phyloP scores from a whole-genome alignment of 1,140 invertebrate species.

The Bombus cullumanus region DNA sequence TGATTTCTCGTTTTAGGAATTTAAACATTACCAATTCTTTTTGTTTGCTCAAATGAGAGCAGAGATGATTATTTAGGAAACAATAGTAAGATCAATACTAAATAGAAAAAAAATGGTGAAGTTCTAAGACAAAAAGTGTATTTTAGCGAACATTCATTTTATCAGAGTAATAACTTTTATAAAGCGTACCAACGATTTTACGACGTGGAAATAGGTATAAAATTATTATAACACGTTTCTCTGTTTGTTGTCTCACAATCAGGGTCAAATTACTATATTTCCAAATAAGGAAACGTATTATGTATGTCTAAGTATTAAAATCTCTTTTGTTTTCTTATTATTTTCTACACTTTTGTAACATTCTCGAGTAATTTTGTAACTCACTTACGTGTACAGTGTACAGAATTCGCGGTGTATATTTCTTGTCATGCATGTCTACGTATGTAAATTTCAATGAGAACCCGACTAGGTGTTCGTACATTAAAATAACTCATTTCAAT shows the following conservation, averaged over 20 bases:
- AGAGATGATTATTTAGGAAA: too few relatives aligned
- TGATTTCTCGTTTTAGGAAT: too few relatives aligned
- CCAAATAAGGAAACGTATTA: too few relatives aligned
- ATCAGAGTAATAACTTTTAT: background rate
- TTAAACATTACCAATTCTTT: too few relatives aligned
- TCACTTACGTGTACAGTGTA: background rate
- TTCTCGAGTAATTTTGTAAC: background rate
- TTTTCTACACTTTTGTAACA: background rate
- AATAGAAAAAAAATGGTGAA: too few relatives aligned
- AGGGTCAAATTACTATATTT: too few relatives aligned
- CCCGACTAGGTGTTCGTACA: background rate
- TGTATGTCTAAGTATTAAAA: background rate
- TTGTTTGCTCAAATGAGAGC: too few relatives aligned
- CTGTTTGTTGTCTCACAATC: background rate
- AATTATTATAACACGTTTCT: background rate
- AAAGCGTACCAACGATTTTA: background rate
- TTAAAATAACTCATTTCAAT: constrained; percentile 9
- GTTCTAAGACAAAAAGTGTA: too few relatives aligned
- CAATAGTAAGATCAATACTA: too few relatives aligned
- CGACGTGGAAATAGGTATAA: background rate
- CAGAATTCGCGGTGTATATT: background rate
- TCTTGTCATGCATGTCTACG: background rate
- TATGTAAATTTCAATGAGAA: constrained; percentile 5
- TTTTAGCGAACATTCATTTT: background rate
- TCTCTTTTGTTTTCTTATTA: background rate